phyloP scores from a whole-genome alignment of 2,888 invertebrate species.

The Dolichomitus sp. region DNA sequence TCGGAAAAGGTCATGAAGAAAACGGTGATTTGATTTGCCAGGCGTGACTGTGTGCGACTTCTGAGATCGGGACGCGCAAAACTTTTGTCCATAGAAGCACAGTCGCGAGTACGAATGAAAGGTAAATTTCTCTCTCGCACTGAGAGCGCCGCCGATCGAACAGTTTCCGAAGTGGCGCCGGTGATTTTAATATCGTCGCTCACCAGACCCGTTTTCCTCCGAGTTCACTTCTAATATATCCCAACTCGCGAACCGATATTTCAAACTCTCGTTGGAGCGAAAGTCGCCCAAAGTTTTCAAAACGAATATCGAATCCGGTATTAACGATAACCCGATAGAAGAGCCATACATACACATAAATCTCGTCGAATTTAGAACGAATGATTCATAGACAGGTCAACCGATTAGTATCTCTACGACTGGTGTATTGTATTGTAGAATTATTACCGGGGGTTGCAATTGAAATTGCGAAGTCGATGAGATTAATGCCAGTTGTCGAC shows the following conservation, averaged over 20 bases:
- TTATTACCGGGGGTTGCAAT: conserved; percentile 57
- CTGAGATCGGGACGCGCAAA: conserved; percentile 41
- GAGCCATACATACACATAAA: not conserved
- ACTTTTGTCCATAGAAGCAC: conserved; percentile 48
- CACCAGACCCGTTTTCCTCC: conserved; percentile 27
- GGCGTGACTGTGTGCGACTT: conserved; percentile 32
- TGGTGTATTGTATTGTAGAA: conserved; percentile 53
- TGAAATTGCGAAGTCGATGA: conserved; percentile 63
- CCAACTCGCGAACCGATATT: conserved; percentile 29
- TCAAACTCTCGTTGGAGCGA: conserved; percentile 28
- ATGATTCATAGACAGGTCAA: conserved; percentile 52
- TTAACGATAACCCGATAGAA: conserved; percentile 24
- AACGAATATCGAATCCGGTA: conserved; percentile 23
- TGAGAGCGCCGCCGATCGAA: conserved; percentile 49
- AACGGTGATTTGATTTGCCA: conserved; percentile 76
- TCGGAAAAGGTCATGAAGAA: conserved; percentile 65
- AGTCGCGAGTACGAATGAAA: conserved; percentile 26
- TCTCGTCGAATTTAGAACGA: conserved; percentile 47
- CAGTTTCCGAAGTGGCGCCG: conserved; percentile 45
- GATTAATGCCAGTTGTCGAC: conserved; percentile 63
- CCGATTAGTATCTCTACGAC: conserved; percentile 26
- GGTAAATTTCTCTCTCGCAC: conserved; percentile 35
- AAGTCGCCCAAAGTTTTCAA: conserved; percentile 24
- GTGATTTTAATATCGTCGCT: conserved; percentile 67
- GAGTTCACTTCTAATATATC: conserved; percentile 47